Percentiles rank a stretch among this genome's conserved stretches.
These are phyloP conservation scores for Galeopterus variegatus DNA, from an alignment of 2,113 vertebrate genomes.

Conservation along the genomic window DNA sequence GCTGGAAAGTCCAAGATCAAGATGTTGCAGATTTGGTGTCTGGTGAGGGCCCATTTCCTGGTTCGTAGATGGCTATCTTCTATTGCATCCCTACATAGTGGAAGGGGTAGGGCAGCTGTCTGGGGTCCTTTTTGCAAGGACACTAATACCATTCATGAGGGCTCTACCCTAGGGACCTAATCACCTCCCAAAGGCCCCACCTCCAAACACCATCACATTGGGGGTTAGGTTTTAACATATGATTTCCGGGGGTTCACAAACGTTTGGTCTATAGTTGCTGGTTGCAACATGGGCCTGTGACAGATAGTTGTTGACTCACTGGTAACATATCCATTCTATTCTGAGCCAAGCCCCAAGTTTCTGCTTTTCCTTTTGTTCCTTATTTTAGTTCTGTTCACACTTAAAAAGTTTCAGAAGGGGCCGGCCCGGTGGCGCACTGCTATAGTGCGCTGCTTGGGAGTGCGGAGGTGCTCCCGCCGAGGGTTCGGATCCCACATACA, in stretches of 20 bases:
- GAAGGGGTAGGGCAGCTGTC: not conserved
- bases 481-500: no score
- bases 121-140: not conserved
- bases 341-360: not conserved
- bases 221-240: not conserved
- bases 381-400: conserved; percentile 11
- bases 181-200: not conserved
- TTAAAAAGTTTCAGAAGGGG: conserved; percentile 42
- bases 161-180: not conserved
- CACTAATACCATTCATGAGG: not conserved
- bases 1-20: not conserved
- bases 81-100: not conserved
- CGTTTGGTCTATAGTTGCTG: not conserved
- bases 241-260: not conserved
- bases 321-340: not conserved
- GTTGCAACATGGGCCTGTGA: not conserved
- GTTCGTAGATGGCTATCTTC: not conserved
- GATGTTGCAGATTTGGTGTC: not conserved
- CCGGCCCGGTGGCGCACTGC: no score
- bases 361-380: not conserved
- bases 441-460: no score
- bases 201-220: not conserved
- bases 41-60: not conserved
- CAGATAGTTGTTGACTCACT: not conserved
- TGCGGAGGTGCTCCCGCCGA: no score